A percentile compares a stretch with the other conserved stretches of the same genome.
Conservation (phyloP, 2,113 vertebrate species). For the Maccullochella peelii region DNA sequence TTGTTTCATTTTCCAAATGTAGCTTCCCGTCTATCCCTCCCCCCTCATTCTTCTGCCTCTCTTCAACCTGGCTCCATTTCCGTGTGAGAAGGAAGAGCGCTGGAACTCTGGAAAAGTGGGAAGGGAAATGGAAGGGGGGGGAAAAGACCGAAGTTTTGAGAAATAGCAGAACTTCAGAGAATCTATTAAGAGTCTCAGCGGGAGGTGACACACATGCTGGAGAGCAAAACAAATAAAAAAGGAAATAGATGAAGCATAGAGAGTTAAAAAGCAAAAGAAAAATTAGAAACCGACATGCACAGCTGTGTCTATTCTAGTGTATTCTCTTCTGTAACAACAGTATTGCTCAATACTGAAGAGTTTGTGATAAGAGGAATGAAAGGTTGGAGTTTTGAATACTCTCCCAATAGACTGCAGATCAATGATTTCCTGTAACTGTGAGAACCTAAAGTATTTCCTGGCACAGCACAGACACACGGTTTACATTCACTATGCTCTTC, state of each 20-base stretch:
- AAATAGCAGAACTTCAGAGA: conserved; percentile 48
- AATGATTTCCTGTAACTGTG: conserved; percentile 50
- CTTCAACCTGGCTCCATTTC: conserved; percentile 53
- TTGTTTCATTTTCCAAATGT: conserved; percentile 76
- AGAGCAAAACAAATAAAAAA: neutral
- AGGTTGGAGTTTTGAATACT: conserved; percentile 22
- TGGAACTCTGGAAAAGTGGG: conserved; percentile 50
- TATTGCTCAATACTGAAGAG: conserved; percentile 46
- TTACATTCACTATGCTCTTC: neutral
- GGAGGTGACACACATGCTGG: conserved; percentile 13
- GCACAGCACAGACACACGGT: neutral
- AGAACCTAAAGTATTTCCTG: conserved; percentile 42
- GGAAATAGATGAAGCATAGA: neutral
- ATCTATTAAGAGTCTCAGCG: conserved; percentile 14
- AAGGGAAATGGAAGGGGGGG: conserved; percentile 34
- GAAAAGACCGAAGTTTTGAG: conserved; percentile 2
- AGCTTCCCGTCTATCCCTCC: conserved; percentile 80
- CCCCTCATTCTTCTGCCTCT: conserved; percentile 66
- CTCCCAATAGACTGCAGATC: neutral
- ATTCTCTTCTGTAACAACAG: neutral
- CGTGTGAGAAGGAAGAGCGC: conserved; percentile 64
- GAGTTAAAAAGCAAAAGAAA: neutral
- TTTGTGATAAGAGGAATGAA: conserved; percentile 27
- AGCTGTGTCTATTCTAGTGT: neutral
- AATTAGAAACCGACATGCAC: neutral